A percentile compares a stretch with the other conserved stretches of the same genome.
These are phyloP conservation scores for Aleiodes testaceus DNA, from an alignment of 2,888 invertebrate species.

Conservation along the genomic window DNA sequence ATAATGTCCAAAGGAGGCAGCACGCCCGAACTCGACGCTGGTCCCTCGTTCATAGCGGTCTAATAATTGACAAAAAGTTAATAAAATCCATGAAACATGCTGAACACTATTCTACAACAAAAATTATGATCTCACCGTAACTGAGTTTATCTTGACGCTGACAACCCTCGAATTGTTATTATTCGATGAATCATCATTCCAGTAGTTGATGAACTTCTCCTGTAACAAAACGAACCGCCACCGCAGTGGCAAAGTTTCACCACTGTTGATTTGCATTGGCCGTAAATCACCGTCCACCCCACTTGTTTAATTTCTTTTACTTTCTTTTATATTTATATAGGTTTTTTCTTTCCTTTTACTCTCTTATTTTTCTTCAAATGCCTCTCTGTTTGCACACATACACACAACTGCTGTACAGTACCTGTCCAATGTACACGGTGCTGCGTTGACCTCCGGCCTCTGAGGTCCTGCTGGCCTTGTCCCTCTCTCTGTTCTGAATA, in stretches of 20 bases:
- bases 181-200: conserved; percentile 60
- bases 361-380: conserved; percentile 49
- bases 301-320: conserved; percentile 12
- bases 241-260: conserved; percentile 51
- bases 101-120: neutral
- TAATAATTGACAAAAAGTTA: conserved; percentile 46
- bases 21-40: conserved; percentile 50
- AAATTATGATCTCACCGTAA: conserved; percentile 62
- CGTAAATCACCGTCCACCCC: conserved; percentile 54
- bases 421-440: conserved; percentile 71
- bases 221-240: conserved; percentile 58
- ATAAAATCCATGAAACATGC: neutral
- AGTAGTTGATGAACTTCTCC: conserved; percentile 70
- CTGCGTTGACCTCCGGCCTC: conserved; percentile 67
- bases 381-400: neutral
- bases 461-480: conserved; percentile 65
- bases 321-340: conserved; percentile 4
- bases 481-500: conserved; percentile 64
- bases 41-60: conserved; percentile 60
- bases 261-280: conserved; percentile 47
- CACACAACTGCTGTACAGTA: conserved; percentile 51
- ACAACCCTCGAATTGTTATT: conserved; percentile 63
- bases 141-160: conserved; percentile 68
- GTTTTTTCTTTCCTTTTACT: conserved; percentile 38
- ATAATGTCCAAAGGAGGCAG: conserved; percentile 60